Conservation (phyloP, 1,140 invertebrate species). For the Pogonognathellus flavescens region DNA sequence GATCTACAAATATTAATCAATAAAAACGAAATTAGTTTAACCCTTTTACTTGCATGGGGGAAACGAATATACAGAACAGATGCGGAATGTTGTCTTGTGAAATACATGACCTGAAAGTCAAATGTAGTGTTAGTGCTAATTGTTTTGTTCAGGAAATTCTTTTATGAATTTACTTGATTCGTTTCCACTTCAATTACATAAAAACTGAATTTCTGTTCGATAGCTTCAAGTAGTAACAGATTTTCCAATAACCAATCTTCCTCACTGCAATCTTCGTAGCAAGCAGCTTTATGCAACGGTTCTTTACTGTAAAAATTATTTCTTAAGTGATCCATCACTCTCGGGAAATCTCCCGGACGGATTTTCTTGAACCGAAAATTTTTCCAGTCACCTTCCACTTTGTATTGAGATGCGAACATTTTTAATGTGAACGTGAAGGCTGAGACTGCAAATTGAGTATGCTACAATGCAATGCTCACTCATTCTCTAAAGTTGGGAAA, state of each 20-base stretch:
- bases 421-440: not conserved
- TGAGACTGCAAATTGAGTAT: not conserved
- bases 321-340: conserved; percentile 40
- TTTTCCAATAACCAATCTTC: conserved; percentile 46
- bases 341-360: conserved; percentile 34
- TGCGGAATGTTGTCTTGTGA: too few species aligned
- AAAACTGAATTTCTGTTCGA: conserved; percentile 56
- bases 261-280: conserved; percentile 10
- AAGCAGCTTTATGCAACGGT: conserved; percentile 42
- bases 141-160: too few species aligned
- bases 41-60: too few species aligned
- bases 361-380: conserved; percentile 58
- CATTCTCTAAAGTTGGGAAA: conserved; percentile 4
- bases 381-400: conserved; percentile 60
- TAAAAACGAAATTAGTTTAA: not conserved
- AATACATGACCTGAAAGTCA: too few species aligned
- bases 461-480: not conserved
- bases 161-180: conserved; percentile 32
- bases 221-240: conserved; percentile 19
- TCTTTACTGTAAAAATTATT: conserved; percentile 57
- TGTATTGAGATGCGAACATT: not conserved
- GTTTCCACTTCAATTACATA: conserved; percentile 42
- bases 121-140: too few species aligned
- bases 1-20: conserved; percentile 38
- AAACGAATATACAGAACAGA: too few species aligned